Conservation (phyloP, 1,140 invertebrate species). For the Euglossa dilemma region DNA sequence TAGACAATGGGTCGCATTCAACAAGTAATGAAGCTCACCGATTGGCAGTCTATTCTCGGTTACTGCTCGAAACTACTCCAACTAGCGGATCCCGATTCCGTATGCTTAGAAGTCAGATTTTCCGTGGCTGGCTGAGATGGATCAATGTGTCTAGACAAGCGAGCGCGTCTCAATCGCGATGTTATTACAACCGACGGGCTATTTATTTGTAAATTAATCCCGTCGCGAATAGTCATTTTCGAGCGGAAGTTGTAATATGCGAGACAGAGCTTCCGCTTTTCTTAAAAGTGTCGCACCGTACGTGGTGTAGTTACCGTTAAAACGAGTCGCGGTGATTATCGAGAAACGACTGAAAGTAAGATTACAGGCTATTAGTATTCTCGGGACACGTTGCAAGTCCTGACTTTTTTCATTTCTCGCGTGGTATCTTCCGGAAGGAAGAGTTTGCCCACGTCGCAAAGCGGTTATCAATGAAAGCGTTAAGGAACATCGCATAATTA, state of each 20-base stretch:
- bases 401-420: neutral
- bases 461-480: too few relatives aligned
- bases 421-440: too few relatives aligned
- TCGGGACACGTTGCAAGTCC: neutral
- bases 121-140: constrained; percentile 8
- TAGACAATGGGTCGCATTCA: constrained; percentile 68
- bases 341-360: neutral
- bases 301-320: neutral
- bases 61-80: constrained; percentile 50
- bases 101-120: constrained; percentile 49
- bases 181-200: constrained; percentile 9
- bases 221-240: neutral
- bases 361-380: neutral
- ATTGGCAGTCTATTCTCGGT: constrained; percentile 55
- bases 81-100: constrained; percentile 31
- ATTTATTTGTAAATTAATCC: neutral
- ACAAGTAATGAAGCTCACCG: constrained; percentile 68
- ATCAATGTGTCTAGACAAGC: constrained; percentile 41
- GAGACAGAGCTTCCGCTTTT: neutral
- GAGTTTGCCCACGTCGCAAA: too few relatives aligned
- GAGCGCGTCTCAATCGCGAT: constrained; percentile 21
- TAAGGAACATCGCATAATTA: too few relatives aligned
- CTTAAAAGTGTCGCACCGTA: neutral
- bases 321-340: too few relatives aligned
- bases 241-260: too few relatives aligned